Base-by-base conservation (phyloP, 2,797 vertebrate species). In the Hylomyscus alleni region DNA sequence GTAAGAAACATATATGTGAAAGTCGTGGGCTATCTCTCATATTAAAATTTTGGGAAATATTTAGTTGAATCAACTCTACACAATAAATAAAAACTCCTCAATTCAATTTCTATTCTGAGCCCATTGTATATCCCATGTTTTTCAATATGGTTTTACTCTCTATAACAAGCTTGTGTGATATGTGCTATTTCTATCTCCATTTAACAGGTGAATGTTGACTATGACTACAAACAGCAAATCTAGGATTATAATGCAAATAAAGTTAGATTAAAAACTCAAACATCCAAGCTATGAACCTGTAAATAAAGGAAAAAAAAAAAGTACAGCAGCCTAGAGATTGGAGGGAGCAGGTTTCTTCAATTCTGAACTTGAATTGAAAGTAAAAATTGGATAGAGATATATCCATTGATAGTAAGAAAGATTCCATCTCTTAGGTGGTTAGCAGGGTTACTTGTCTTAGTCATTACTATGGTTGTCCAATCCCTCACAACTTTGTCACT, bases 331-430 rank as follows among this genome's bases (percentile, higher is more conserved):
- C 22, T 37, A 73, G 20, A n/a, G 4, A 40, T 22, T 80, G 5
- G 88, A 31, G 11, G 56, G 34, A 29, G 4, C 29, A 4, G 0
- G n/a, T 90, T 85, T 77, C 4, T 40, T 81, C 40, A 81, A 31
- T 89, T 81, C 47, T 86, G 31, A 91, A 90, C 47, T 77, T 86
- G n/a, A 97, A 26, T n/a, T 83, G 58, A 60, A 67, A 6, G 10
- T 94, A 72, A 83, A 84, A 83, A 93, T 62, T 92, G 19, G 11
- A 3, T 19, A 73, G 20, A 85, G 96, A 80, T 44, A 14, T 69
- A 22, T 56, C 12, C 13, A 24, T 60, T 56, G 11, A 76, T 19
- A 47, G 82, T 69, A 80, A 52, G 15, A 86, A 89, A 29, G 72
- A 65, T 20, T 90, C 37, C 11, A 1, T 73, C 9, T 76, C 4